Conservation (phyloP, 2,797 vertebrate species). For the Chanos chanos region DNA sequence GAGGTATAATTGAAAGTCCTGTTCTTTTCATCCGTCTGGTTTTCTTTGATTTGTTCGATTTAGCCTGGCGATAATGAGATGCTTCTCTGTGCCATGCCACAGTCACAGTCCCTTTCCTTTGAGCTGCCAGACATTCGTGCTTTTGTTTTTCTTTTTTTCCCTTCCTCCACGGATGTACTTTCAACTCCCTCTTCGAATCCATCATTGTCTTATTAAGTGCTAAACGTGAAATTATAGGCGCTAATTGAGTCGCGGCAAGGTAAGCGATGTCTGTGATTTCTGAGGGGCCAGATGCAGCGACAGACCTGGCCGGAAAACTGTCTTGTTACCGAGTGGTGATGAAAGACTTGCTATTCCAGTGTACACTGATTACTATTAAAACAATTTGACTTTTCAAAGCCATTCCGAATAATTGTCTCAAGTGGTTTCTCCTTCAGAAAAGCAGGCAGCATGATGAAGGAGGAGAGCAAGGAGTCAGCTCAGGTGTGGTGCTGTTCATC, state of each 20-base stretch:
- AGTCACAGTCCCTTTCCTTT: slow-evolving; percentile 20
- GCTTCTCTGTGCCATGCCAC: slow-evolving; percentile 14
- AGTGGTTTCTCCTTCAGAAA: slow-evolving; percentile 14
- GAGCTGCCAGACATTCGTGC: not conserved
- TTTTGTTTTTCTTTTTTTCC: not conserved
- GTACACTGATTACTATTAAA: slow-evolving; percentile 38
- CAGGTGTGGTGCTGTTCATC: slow-evolving; percentile 5
- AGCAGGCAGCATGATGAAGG: slow-evolving; percentile 20
- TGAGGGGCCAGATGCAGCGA: slow-evolving; percentile 30
- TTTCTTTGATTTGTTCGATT: slow-evolving; percentile 41
- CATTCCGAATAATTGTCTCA: slow-evolving; percentile 41
- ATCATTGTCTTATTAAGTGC: slow-evolving; percentile 41
- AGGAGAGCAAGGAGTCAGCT: slow-evolving; percentile 16
- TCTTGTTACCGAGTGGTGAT: slow-evolving; percentile 41
- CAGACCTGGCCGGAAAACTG: slow-evolving; percentile 14
- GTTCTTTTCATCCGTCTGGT: slow-evolving; percentile 29
- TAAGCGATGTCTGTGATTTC: slow-evolving; percentile 8
- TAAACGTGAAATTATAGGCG: slow-evolving; percentile 36
- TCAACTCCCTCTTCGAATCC: slow-evolving; percentile 31
- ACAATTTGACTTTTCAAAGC: slow-evolving; percentile 38
- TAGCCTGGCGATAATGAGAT: slow-evolving; percentile 39
- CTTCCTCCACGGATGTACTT: slow-evolving; percentile 27
- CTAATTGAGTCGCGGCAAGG: slow-evolving; percentile 36
- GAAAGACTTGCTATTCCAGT: slow-evolving; percentile 34
- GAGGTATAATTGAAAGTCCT: slow-evolving; percentile 18